Evolutionary conservation across 2,113 vertebrate species (phyloP), one percentile per base, ranked within the genome.

Genomic region (Formicarius rufipectus): DNA sequence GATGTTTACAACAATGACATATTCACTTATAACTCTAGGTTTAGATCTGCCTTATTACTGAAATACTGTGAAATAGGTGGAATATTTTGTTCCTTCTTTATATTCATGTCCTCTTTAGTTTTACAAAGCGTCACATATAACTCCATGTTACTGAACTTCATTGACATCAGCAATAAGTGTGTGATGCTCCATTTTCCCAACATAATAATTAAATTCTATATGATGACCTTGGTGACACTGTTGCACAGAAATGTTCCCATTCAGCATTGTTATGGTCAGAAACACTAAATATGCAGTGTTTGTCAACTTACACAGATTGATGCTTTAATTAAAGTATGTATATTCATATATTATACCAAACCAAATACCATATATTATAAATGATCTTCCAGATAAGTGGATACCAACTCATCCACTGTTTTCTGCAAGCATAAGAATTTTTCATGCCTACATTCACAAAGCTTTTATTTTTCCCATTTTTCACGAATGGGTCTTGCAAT

Each of bases 381-480:
- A n/a, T n/a, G n/a, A 12, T 84, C 52, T 87, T 91, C 39, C 68
- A 93, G 53, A 78, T 75, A 87, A 59, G 76, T 56, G 72, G 37
- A 33, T 91, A 87, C 44, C 82, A 78, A 82, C 62, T 95, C 31
- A 73, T 62, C 37, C 37, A 47, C 14, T 81, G 37, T 68, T 93
- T 75, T 81, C 58, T 79, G 53, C 49, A 84, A 71, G 28, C 81
- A 20, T 55, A 89, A 81, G 24, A 80, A 69, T 64, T 89, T 95
- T 94, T 91, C 58, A 79, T 39, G 45, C 40, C 18, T 60, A 17
- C 37, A 23, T 87, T 94, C 58, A 87, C 58, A 89, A 89, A 89
- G 39, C 50, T 78, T 90, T 92, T 84, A 55, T 84, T 95, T 84
- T 93, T 64, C 39, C 28, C 20, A 47, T 84, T 87, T 91, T 84